Percentiles rank a stretch among this genome's conserved stretches.
Conservation (phyloP, 2,888 invertebrate genomes). For the Synanthedon vespiformis region DNA sequence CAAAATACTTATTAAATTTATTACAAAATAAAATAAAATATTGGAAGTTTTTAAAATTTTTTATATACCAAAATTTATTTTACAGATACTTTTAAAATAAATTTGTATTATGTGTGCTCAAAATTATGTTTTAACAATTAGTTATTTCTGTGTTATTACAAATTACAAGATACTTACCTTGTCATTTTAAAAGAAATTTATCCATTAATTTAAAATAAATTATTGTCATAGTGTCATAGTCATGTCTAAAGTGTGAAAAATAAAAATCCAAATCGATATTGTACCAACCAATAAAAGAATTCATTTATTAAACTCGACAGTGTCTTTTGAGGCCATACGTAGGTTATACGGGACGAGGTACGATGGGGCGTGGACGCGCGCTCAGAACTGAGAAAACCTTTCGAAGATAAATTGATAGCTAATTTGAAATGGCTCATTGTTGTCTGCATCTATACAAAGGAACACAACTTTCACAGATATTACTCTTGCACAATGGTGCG, state of each 20-base stretch:
- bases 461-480: constrained; percentile 56
- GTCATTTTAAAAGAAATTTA: no score
- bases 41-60: no score
- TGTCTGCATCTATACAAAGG: constrained; percentile 59
- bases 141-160: no score
- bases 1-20: no score
- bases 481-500: constrained; percentile 40
- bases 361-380: constrained; percentile 27
- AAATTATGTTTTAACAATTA: no score
- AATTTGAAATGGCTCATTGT: constrained; percentile 65
- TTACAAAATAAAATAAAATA: no score
- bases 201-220: no score
- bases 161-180: no score
- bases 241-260: not conserved
- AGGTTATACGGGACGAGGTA: constrained; percentile 3
- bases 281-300: not conserved
- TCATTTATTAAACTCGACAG: constrained; percentile 14
- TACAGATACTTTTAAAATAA: no score
- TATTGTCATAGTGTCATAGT: no score
- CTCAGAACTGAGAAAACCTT: constrained; percentile 41
- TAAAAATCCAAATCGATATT: not conserved
- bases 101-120: no score
- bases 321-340: not conserved
- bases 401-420: constrained; percentile 62
- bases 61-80: no score